Conservation (phyloP, 2,888 invertebrate species). For the Tetranychus truncatus region DNA sequence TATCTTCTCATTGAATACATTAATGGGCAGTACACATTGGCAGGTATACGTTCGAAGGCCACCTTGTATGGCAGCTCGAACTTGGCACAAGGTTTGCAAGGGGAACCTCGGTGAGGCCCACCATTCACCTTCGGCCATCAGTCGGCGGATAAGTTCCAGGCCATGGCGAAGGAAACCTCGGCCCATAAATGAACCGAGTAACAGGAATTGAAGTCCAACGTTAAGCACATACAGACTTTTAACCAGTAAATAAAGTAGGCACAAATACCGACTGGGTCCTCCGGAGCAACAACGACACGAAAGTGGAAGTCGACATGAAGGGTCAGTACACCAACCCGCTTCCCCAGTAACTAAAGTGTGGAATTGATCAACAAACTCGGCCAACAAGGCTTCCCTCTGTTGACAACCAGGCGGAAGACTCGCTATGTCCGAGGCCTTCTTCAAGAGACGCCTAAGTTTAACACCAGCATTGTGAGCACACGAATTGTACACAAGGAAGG, state of each 20-base stretch:
- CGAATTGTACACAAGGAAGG: constrained; percentile 33
- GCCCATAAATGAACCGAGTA: constrained; percentile 34
- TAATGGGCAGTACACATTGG: constrained; percentile 32
- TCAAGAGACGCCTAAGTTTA: constrained; percentile 29
- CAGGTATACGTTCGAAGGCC: constrained; percentile 31
- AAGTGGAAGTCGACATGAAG: constrained; percentile 26
- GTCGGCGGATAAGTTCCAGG: constrained; percentile 29
- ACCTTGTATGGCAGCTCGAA: constrained; percentile 30
- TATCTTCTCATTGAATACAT: constrained; percentile 32
- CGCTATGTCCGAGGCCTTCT: constrained; percentile 30
- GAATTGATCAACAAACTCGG: constrained; percentile 31
- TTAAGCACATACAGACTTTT: constrained; percentile 34
- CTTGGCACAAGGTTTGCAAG: constrained; percentile 34
- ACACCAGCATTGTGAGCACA: constrained; percentile 30
- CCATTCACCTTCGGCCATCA: constrained; percentile 31
- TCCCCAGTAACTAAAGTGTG: constrained; percentile 30
- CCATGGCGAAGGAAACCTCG: constrained; percentile 30
- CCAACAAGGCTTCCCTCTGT: constrained; percentile 30
- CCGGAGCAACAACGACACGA: constrained; percentile 27
- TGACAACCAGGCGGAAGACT: constrained; percentile 30
- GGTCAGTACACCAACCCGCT: constrained; percentile 29
- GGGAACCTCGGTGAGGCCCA: constrained; percentile 34
- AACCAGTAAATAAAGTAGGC: constrained; percentile 32
- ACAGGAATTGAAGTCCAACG: constrained; percentile 32
- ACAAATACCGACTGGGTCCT: constrained; percentile 30